phyloP scores from a whole-genome alignment of 2,113 vertebrate genomes.

The Pseudopodoces humilis region DNA sequence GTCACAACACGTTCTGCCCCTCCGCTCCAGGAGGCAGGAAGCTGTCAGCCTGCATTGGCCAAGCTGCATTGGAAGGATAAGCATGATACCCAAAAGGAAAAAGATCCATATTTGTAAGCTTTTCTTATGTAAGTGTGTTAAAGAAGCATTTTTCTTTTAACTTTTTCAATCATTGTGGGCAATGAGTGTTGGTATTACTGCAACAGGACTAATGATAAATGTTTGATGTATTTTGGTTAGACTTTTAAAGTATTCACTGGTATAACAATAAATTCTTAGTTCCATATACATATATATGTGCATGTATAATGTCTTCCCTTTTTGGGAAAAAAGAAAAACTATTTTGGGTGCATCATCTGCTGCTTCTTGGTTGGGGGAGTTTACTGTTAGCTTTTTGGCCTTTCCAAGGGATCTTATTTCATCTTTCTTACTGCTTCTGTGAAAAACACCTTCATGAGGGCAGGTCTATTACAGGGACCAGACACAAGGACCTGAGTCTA shows the following conservation, averaged over 20 bases:
- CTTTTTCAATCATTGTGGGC: neutral
- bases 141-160: neutral
- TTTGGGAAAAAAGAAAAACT: neutral
- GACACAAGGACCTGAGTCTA: neutral
- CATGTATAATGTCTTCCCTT: neutral
- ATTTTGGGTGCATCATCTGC: neutral
- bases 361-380: neutral
- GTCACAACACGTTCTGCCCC: neutral
- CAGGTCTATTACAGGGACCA: neutral
- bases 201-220: neutral
- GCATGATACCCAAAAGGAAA: neutral
- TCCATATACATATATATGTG: neutral
- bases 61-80: neutral
- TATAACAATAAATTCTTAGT: neutral
- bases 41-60: neutral
- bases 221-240: neutral
- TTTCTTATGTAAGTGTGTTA: neutral
- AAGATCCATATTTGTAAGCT: neutral
- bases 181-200: neutral
- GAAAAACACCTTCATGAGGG: neutral
- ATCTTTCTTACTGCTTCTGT: neutral
- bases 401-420: neutral
- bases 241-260: neutral
- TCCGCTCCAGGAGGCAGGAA: neutral
- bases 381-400: neutral